Evolutionary conservation across 2,888 invertebrate genomes (phyloP), one percentile per base, ranked within the genome.

Genomic region (Metacarcinus magister): DNA sequence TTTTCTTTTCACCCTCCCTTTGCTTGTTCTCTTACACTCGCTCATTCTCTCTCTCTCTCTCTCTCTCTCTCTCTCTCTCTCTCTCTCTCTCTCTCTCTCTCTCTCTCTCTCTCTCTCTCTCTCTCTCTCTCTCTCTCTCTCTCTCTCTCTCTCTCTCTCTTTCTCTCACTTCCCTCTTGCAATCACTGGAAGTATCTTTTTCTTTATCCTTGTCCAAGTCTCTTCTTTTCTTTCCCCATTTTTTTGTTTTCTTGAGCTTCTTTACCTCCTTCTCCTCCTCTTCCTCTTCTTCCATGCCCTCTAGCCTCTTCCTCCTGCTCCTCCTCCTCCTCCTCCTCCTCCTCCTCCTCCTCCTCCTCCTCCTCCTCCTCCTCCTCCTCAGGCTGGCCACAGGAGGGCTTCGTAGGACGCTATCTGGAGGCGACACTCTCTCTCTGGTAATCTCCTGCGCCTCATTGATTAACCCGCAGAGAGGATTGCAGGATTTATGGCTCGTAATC

Each of bases 401-500:
- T 46, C 48, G 4, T 54, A 13, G 46, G 54, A 92, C 28, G 32
- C 92, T 48, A 32, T 48, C 54, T 54, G 16, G n/a, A 46, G 92
- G 44, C 44, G 92, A 92, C 92, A 48, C 48, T 92, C 46, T 44
- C 28, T 46, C 48, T 32, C 92, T 44, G 28, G 92, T 92, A 92
- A 92, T 92, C 92, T 44, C 92, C 92, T 48, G 10, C 48, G 92
- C n/a, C 28, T n/a, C 92, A 92, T 28, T 92, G 92, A 92, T 92
- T 92, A 92, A 92, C 54, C 92, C 92, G 48, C 92, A 48, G 54
- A 92, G 92, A 92, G 28, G 92, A 92, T 92, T 54, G 32, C 54
- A 48, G 92, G 92, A 92, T 92, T 92, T 92, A 75, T 54, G 75
- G 75, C 16, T 16, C 32, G 60, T 93, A 93, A 93, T 93, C 92